Evolutionary conservation across 64 coral and sea anemone genomes (phyloP).

Genomic region (Hydrozoanthus tunicans): DNA sequence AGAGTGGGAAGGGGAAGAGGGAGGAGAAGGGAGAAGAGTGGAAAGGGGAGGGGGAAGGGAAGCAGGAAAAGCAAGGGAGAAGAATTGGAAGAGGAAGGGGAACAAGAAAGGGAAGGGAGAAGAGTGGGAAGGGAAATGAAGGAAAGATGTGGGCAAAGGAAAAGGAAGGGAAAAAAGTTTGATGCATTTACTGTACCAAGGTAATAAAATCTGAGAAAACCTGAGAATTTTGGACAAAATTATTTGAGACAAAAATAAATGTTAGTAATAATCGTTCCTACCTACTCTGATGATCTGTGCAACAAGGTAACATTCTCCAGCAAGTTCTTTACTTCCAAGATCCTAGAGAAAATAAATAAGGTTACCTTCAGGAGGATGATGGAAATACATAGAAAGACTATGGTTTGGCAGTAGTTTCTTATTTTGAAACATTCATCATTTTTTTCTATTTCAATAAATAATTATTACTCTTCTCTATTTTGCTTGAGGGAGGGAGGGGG

Average conservation of each 20-base stretch:
- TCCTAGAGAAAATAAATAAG: constrained; percentile 50
- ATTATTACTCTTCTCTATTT: too few relatives aligned
- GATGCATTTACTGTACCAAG: too few relatives aligned
- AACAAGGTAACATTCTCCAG: constrained; percentile 80
- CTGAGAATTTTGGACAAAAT: neutral
- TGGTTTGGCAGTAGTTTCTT: too few relatives aligned
- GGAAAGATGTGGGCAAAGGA: neutral
- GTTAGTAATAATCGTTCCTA: neutral
- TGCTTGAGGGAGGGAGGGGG: too few relatives aligned
- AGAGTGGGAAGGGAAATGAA: neutral
- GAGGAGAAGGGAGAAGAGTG: neutral
- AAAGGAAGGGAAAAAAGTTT: neutral
- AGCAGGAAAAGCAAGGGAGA: neutral
- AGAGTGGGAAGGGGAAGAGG: neutral
- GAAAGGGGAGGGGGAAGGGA: neutral
- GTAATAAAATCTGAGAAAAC: neutral
- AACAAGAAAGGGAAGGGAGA: neutral
- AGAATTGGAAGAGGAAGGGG: neutral
- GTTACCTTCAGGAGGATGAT: neutral
- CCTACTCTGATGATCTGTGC: constrained; percentile 93
- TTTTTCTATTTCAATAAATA: too few relatives aligned
- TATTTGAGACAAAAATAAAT: neutral
- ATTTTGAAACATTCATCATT: too few relatives aligned
- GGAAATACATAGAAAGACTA: too few relatives aligned
- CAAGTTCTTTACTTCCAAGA: constrained; percentile 77